Base-by-base conservation (phyloP, 2,113 vertebrate genomes). In the Coptodon rendalli region DNA sequence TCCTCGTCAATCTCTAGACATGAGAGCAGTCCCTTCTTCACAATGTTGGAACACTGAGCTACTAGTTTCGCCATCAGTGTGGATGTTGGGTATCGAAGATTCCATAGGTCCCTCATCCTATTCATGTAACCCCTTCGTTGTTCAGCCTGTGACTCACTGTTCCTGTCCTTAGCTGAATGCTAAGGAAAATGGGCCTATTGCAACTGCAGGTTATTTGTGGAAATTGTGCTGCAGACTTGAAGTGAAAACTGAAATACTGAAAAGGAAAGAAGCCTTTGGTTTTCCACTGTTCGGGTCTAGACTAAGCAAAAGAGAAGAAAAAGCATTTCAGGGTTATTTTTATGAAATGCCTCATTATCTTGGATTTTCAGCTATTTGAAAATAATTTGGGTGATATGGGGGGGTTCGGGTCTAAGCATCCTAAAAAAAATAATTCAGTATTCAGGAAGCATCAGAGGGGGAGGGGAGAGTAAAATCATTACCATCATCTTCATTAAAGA, bases 401-500 rank as follows among this genome's bases (percentile, higher is more conserved):
- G 68, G 5, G 22, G 52, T 63, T 63, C 36, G 52, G 85, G 43
- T 89, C 56, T 57, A 19, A 81, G 81, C 34, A 56, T 89, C 81
- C 24, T 29, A 9, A 85, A 73, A 71, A 71, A 89, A 57, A 81
- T 66, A 83, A 89, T 78, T 87, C 82, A 83, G 84, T 73, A 89
- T 87, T 90, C 86, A 87, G 85, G 56, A 88, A 85, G 87, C 43
- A 86, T 80, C 36, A 48, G 89, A 88, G 94, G 93, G 95, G 93
- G 87, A 91, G 93, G 92, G 93, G 90, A 90, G 86, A 66, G 84
- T 92, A 94, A 96, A 94, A 93, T 96, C 95, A 96, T 96, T 96
- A 95, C 95, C 93, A 94, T 96, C 95, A 91, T 95, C 95, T 96
- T 96, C 95, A 96, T 97, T 96, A 96, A 95, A 88, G 94, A 86